Evolutionary conservation across 2,113 vertebrate genomes (phyloP).

Genomic region (Butorides virescens): DNA sequence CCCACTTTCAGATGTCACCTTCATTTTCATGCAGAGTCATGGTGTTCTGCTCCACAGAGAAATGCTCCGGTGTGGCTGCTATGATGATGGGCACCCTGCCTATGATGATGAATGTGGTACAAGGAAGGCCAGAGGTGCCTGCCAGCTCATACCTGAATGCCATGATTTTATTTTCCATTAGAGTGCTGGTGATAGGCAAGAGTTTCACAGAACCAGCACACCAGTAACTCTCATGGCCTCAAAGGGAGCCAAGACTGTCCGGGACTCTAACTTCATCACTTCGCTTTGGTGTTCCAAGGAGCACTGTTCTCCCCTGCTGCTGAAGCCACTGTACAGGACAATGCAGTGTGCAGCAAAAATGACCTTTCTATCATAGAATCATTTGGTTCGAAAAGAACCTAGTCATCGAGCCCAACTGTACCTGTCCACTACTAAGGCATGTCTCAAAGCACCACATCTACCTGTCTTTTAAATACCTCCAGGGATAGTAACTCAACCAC

Average conservation of each 20-base stretch:
- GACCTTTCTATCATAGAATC: background rate
- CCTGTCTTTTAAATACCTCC: too few relatives aligned
- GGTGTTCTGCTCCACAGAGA: background rate
- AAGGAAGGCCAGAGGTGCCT: conserved; percentile 9
- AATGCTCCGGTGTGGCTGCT: background rate
- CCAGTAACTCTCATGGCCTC: background rate
- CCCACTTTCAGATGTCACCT: background rate
- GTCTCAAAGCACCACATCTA: too few relatives aligned
- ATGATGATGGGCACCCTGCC: conserved; percentile 27
- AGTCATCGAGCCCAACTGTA: too few relatives aligned
- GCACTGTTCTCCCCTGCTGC: background rate
- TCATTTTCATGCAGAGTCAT: background rate
- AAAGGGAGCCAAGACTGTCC: background rate
- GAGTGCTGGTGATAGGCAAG: conserved; percentile 23
- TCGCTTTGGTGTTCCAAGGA: background rate
- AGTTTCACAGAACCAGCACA: background rate
- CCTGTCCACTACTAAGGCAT: too few relatives aligned
- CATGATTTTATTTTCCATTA: background rate
- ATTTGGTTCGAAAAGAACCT: too few relatives aligned
- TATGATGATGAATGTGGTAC: background rate
- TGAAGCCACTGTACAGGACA: conserved; percentile 41
- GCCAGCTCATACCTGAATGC: conserved; percentile 33
- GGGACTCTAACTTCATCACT: conserved; percentile 1
- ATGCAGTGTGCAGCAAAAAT: conserved; percentile 19
- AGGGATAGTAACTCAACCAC: too few relatives aligned